These are phyloP conservation scores for Tethya wilhelma DNA, from an alignment of 37 sponge, comb jelly and placozoan genomes.

Conservation along the genomic window DNA sequence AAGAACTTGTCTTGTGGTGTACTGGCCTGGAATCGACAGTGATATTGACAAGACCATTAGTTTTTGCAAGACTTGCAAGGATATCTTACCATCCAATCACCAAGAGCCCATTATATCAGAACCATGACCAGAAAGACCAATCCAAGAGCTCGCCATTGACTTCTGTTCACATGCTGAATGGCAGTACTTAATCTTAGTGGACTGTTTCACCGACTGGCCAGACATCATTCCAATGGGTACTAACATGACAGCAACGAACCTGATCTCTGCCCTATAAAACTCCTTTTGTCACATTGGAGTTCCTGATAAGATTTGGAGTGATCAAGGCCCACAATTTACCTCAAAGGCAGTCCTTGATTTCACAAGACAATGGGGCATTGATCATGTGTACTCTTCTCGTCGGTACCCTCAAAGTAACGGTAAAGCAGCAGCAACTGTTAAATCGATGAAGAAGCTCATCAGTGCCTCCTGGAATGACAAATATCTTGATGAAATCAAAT, in stretches of 20 bases:
- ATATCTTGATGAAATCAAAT: not conserved
- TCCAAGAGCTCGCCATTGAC: slow-evolving; percentile 35
- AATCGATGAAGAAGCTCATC: slow-evolving; percentile 36
- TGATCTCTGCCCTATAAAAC: slow-evolving; percentile 7
- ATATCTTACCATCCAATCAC: not conserved
- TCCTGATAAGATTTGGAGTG: slow-evolving; percentile 25
- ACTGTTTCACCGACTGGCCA: slow-evolving; percentile 38
- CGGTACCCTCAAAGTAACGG: slow-evolving; percentile 57
- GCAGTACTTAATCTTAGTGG: slow-evolving; percentile 14
- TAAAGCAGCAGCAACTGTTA: slow-evolving; percentile 51
- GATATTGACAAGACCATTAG: slow-evolving; percentile 37
- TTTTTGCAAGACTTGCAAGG: slow-evolving; percentile 26
- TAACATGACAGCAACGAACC: slow-evolving; percentile 9
- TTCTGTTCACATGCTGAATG: slow-evolving; percentile 37
- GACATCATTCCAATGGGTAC: slow-evolving; percentile 22
- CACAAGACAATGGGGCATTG: slow-evolving; percentile 32
- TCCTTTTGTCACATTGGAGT: slow-evolving; percentile 47
- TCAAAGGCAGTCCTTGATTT: slow-evolving; percentile 19
- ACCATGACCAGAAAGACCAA: slow-evolving; percentile 30
- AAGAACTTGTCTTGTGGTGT: slow-evolving; percentile 22
- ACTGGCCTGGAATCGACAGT: slow-evolving; percentile 44
- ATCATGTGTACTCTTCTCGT: slow-evolving; percentile 37
- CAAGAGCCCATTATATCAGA: slow-evolving; percentile 21
- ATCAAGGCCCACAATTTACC: slow-evolving; percentile 52
- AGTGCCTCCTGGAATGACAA: not conserved